Evolutionary conservation across 2,797 vertebrate genomes (phyloP).

Genomic region (Coregonus suidteri): DNA sequence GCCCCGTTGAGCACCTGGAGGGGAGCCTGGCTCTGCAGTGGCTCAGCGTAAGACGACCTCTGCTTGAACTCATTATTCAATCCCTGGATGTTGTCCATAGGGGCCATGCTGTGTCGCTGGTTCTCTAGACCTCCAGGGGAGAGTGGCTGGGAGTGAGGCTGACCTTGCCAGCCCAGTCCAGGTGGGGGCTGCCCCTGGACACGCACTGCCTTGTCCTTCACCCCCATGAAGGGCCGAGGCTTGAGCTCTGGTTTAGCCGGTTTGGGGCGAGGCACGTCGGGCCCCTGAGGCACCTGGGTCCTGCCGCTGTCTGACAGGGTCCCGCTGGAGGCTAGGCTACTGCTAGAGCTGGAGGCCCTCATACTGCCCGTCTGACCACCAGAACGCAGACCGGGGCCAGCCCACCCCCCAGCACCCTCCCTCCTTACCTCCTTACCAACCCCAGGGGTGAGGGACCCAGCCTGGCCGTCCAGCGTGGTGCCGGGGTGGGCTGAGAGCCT

Average conservation of each 20-base stretch:
- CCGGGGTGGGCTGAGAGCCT: conserved; percentile 69
- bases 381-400: conserved; percentile 33
- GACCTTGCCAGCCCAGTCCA: conserved; percentile 77
- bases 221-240: conserved; percentile 94
- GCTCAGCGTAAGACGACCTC: not conserved
- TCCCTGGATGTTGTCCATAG: conserved; percentile 69
- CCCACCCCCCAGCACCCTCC: conserved; percentile 52
- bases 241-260: conserved; percentile 81
- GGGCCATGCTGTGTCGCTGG: conserved; percentile 64
- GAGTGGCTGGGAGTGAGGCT: conserved; percentile 31
- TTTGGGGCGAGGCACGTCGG: conserved; percentile 71
- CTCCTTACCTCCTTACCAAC: conserved; percentile 70
- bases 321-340: conserved; percentile 84
- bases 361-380: conserved; percentile 70
- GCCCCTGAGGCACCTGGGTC: conserved; percentile 50
- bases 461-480: conserved; percentile 45
- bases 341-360: conserved; percentile 83
- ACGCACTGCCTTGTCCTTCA: conserved; percentile 92
- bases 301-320: conserved; percentile 79
- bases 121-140: conserved; percentile 60
- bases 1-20: conserved; percentile 1
- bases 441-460: conserved; percentile 46
- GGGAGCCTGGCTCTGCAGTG: not conserved
- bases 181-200: conserved; percentile 81
- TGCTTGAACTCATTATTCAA: conserved; percentile 77